Conservation (phyloP, 1,140 invertebrate genomes). For the Centruroides sculpturatus region DNA sequence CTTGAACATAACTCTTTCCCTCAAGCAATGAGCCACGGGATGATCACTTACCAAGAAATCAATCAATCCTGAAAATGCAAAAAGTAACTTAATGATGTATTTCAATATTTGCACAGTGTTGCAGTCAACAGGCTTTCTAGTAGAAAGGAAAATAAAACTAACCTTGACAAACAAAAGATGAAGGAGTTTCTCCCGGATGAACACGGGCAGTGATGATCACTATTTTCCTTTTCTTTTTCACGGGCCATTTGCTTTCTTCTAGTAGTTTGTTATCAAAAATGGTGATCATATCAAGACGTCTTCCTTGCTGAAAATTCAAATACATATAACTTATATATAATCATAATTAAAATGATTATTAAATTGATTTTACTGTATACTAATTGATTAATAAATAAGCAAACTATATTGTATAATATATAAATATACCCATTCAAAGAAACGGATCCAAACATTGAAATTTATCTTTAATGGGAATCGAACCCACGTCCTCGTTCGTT, state of each 20-base stretch:
- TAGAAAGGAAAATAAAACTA: background rate
- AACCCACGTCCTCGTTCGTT: too few relatives aligned
- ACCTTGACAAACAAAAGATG: constrained; percentile 55
- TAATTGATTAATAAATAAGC: too few relatives aligned
- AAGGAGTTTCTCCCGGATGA: constrained; percentile 84
- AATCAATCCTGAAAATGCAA: constrained; percentile 81
- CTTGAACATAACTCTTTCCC: constrained; percentile 79
- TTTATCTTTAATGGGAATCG: too few relatives aligned
- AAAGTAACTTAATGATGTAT: background rate
- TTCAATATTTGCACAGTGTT: background rate
- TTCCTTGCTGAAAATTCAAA: constrained; percentile 54
- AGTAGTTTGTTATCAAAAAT: constrained; percentile 37
- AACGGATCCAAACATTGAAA: too few relatives aligned
- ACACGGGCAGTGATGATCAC: constrained; percentile 78
- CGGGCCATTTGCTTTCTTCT: background rate
- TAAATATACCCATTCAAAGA: too few relatives aligned
- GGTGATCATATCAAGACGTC: constrained; percentile 70
- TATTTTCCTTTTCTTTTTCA: constrained; percentile 43
- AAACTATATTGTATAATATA: too few relatives aligned
- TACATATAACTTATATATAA: too few relatives aligned
- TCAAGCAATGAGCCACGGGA: constrained; percentile 46
- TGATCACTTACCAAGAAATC: constrained; percentile 62
- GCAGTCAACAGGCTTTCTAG: background rate
- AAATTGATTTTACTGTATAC: too few relatives aligned
- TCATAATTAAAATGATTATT: too few relatives aligned